Percentiles rank a stretch among this genome's conserved stretches.
Conservation (phyloP, 2,888 invertebrate genomes). For the Ethmia dodecea region DNA sequence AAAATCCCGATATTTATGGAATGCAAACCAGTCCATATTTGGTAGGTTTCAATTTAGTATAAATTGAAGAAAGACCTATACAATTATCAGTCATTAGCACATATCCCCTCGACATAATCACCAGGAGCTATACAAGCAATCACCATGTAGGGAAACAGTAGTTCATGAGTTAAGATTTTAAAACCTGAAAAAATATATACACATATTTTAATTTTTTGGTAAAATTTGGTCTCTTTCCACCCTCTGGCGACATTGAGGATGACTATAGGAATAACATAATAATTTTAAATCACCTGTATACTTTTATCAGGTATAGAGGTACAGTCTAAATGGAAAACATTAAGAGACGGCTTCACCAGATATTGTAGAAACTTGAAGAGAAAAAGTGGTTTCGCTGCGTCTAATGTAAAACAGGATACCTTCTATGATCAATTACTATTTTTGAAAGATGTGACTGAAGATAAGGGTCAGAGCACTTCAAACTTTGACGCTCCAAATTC, state of each 20-base stretch:
- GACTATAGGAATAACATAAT: constrained; percentile 2
- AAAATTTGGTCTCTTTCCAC: neutral
- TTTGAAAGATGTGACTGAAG: constrained; percentile 6
- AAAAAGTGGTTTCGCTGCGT: constrained; percentile 11
- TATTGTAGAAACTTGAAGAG: constrained; percentile 10
- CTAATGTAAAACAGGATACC: constrained; percentile 8
- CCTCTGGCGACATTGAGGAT: neutral
- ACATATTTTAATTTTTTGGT: neutral
- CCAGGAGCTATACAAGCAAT: too few species aligned
- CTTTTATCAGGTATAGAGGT: neutral
- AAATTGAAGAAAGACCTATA: too few species aligned
- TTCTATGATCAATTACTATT: constrained; percentile 9
- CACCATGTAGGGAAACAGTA: too few species aligned
- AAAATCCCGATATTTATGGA: too few species aligned
- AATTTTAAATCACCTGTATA: neutral
- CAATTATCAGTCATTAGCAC: too few species aligned
- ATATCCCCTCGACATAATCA: too few species aligned
- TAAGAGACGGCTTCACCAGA: constrained; percentile 11
- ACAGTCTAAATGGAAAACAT: constrained; percentile 12
- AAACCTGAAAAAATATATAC: constrained; percentile 12
- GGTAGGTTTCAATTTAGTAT: too few species aligned
- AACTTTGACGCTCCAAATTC: constrained; percentile 7
- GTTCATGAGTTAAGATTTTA: too few species aligned
- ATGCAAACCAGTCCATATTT: too few species aligned
- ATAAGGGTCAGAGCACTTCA: constrained; percentile 6